A percentile compares a stretch with the other conserved stretches of the same genome.
Conservation (phyloP, 2,888 invertebrate genomes). For the Limnephilus auricula region DNA sequence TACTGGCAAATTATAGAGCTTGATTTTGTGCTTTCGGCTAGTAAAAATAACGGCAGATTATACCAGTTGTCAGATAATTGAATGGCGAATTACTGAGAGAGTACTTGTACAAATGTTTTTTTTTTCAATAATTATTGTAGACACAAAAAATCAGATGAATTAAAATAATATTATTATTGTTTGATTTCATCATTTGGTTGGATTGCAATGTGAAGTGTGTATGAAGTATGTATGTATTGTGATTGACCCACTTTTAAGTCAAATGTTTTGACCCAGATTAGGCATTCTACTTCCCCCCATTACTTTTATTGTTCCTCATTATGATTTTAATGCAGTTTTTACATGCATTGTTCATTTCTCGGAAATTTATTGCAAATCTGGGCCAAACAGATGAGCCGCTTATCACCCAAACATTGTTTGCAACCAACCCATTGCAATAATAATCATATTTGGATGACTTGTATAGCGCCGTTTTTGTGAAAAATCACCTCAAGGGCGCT, state of each 20-base stretch:
- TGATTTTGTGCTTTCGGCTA: too few relatives aligned
- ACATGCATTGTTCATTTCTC: neutral
- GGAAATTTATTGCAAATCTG: neutral
- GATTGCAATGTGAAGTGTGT: neutral
- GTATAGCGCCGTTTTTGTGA: too few relatives aligned
- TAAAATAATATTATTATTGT: neutral
- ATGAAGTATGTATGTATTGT: neutral
- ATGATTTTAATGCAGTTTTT: neutral
- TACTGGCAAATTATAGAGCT: too few relatives aligned
- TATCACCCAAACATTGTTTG: neutral
- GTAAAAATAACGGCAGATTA: too few relatives aligned
- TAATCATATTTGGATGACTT: too few relatives aligned
- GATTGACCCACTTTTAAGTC: neutral
- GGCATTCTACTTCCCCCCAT: neutral
- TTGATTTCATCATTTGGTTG: neutral
- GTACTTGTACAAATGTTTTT: neutral
- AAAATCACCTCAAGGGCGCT: too few relatives aligned
- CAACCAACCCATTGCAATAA: too few relatives aligned
- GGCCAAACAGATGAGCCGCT: neutral
- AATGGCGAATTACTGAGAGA: too few relatives aligned
- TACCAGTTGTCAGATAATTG: too few relatives aligned
- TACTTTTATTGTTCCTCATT: neutral
- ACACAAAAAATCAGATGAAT: neutral
- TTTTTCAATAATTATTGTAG: neutral
- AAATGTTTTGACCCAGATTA: conserved; percentile 22